A percentile compares a stretch with the other conserved stretches of the same genome.
These are phyloP conservation scores for Rhagium mordax DNA, from an alignment of 2,888 invertebrate genomes.

Conservation along the genomic window DNA sequence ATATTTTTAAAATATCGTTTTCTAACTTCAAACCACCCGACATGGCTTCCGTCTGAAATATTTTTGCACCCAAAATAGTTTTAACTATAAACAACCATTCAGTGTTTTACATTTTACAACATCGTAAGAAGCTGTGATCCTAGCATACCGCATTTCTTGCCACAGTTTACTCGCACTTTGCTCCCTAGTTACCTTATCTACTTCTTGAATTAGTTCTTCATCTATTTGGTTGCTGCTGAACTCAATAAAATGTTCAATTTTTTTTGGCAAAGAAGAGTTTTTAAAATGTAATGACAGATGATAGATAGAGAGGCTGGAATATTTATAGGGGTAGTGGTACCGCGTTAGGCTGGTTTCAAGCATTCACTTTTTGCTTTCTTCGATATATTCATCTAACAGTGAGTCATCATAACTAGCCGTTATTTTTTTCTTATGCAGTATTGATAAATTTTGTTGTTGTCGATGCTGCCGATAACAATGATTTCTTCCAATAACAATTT, in stretches of 20 bases:
- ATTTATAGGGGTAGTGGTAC: slow-evolving; percentile 2
- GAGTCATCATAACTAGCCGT: not conserved
- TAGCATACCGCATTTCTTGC: slow-evolving; percentile 9
- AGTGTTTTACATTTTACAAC: slow-evolving; percentile 5
- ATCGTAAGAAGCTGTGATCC: slow-evolving; percentile 26
- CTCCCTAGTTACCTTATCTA: not conserved
- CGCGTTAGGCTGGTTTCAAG: not conserved
- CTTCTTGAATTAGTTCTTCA: slow-evolving; percentile 2
- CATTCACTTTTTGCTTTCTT: not conserved
- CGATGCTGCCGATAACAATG: not conserved
- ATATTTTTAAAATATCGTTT: too few relatives aligned
- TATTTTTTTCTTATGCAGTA: not conserved
- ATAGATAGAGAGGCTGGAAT: slow-evolving; percentile 6
- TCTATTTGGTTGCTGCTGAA: slow-evolving; percentile 4
- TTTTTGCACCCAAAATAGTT: slow-evolving; percentile 5
- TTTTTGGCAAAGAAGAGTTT: not conserved
- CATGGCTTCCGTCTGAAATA: too few relatives aligned
- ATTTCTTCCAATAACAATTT: slow-evolving; percentile 11
- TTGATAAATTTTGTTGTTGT: not conserved
- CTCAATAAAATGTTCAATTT: not conserved
- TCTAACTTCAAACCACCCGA: too few relatives aligned
- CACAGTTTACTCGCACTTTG: not conserved
- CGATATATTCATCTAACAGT: not conserved
- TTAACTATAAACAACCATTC: slow-evolving; percentile 1
- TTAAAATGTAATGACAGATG: slow-evolving; percentile 1